phyloP scores from a whole-genome alignment of 2,113 vertebrate genomes.

The Nanorana parkeri region DNA sequence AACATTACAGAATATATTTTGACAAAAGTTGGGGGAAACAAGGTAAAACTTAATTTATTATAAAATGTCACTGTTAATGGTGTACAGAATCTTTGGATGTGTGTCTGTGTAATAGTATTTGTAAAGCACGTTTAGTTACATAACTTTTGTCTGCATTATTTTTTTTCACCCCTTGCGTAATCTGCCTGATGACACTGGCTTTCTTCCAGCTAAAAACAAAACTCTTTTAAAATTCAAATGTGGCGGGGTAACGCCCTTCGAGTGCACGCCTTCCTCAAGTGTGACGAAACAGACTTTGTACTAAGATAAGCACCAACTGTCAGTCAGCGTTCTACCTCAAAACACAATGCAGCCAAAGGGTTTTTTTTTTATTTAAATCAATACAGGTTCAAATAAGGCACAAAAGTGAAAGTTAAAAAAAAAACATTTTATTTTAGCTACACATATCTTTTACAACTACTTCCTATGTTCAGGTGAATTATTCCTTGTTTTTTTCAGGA shows the following conservation, averaged over 20 bases:
- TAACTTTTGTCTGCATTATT: not conserved
- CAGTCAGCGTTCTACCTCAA: not conserved
- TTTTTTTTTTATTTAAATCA: no score
- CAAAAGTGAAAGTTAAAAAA: no score
- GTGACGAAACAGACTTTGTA: not conserved
- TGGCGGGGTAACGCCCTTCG: not conserved
- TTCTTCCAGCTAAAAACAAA: not conserved
- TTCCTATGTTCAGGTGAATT: no score
- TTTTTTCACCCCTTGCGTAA: not conserved
- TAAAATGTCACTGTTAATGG: conserved; percentile 31
- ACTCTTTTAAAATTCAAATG: conserved; percentile 16
- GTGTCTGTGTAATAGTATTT: not conserved
- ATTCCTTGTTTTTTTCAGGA: no score
- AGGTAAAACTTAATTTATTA: conserved; percentile 78
- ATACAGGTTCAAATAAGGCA: no score
- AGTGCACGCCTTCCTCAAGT: not conserved
- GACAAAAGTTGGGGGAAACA: conserved; percentile 76
- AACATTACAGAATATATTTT: conserved; percentile 75
- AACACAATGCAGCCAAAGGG: no score
- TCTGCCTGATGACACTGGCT: not conserved
- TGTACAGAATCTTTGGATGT: not conserved
- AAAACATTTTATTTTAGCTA: no score
- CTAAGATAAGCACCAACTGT: conserved; percentile 11
- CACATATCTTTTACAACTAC: no score
- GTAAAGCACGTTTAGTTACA: not conserved